These are phyloP conservation scores for Rutilus rutilus DNA, from an alignment of 2,113 vertebrate species.

Conservation along the genomic window DNA sequence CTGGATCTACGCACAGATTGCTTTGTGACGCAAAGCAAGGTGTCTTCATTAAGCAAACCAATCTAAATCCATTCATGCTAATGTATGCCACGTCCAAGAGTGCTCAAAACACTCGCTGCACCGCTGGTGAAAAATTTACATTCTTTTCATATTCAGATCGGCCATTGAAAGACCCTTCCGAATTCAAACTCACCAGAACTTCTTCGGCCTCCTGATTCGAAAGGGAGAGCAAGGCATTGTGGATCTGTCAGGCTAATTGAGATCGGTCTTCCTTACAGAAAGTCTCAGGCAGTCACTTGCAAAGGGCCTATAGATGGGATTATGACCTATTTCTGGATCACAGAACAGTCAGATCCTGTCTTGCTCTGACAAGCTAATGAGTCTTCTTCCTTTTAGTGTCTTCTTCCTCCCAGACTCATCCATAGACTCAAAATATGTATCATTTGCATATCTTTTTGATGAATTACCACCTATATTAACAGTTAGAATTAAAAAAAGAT, in stretches of 20 bases:
- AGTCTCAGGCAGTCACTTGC: neutral
- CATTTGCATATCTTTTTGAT: neutral
- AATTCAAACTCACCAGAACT: slow-evolving; percentile 59
- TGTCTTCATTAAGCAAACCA: slow-evolving; percentile 35
- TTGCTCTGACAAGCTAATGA: slow-evolving; percentile 21
- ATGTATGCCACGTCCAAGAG: slow-evolving; percentile 12
- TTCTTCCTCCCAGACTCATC: slow-evolving; percentile 1
- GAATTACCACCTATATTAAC: neutral
- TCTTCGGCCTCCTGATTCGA: slow-evolving; percentile 55
- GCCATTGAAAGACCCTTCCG: neutral
- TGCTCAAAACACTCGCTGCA: neutral
- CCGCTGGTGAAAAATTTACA: neutral
- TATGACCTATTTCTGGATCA: slow-evolving; percentile 31
- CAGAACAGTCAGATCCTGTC: neutral
- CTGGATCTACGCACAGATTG: neutral
- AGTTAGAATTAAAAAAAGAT: neutral
- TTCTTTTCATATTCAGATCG: slow-evolving; percentile 34
- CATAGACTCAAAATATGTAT: neutral
- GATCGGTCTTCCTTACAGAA: neutral
- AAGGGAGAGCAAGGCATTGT: slow-evolving; percentile 62
- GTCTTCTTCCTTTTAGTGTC: neutral
- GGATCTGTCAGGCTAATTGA: slow-evolving; percentile 20
- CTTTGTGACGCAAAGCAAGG: slow-evolving; percentile 18
- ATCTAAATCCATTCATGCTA: slow-evolving; percentile 33
- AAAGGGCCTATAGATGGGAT: slow-evolving; percentile 16